Conservation (phyloP, 2,888 invertebrate genomes). For the Digitonthophagus gazella region DNA sequence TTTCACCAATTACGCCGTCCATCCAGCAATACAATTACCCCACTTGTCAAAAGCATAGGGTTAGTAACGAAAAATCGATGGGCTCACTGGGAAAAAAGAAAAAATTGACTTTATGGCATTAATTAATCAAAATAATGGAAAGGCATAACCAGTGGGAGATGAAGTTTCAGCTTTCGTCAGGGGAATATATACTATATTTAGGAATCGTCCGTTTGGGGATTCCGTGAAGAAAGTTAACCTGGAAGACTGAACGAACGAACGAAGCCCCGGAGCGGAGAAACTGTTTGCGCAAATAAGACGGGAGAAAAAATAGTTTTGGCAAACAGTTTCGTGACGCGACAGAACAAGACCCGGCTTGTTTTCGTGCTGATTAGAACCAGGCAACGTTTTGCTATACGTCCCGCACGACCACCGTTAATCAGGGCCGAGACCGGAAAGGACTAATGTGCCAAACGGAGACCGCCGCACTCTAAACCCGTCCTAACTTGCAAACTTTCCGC, state of each 20-base stretch:
- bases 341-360: slow-evolving; percentile 37
- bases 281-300: slow-evolving; percentile 33
- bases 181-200: slow-evolving; percentile 7
- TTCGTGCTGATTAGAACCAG: slow-evolving; percentile 39
- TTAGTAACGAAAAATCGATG: background rate
- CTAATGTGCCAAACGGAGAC: slow-evolving; percentile 23
- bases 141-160: background rate
- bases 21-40: background rate
- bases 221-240: slow-evolving; percentile 11
- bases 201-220: background rate
- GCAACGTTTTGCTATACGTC: slow-evolving; percentile 36
- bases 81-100: background rate
- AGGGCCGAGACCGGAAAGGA: slow-evolving; percentile 26
- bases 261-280: slow-evolving; percentile 20
- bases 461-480: slow-evolving; percentile 27
- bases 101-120: background rate
- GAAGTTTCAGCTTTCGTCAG: background rate
- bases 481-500: slow-evolving; percentile 28
- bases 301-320: slow-evolving; percentile 29
- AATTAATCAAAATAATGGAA: background rate
- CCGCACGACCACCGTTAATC: slow-evolving; percentile 26
- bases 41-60: background rate
- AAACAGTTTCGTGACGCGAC: slow-evolving; percentile 39
- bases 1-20: background rate
- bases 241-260: background rate